Conservation (phyloP, 2,888 invertebrate species). For the Plebejus anna region DNA sequence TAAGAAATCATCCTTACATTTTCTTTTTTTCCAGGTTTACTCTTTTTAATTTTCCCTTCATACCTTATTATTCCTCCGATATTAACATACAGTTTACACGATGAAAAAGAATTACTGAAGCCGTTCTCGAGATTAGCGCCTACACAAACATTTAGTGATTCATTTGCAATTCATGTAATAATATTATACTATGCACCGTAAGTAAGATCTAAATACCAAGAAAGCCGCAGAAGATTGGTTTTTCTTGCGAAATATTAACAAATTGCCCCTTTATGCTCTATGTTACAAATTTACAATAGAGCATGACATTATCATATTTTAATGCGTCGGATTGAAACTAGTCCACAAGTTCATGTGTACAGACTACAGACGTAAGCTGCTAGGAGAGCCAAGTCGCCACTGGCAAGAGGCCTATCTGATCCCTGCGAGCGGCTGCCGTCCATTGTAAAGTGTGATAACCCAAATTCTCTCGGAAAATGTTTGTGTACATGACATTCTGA, state of each 20-base stretch:
- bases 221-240: not conserved
- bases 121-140: too few relatives aligned
- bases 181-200: too few relatives aligned
- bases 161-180: too few relatives aligned
- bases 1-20: too few relatives aligned
- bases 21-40: too few relatives aligned
- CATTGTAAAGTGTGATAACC: constrained; percentile 60
- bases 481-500: constrained; percentile 54
- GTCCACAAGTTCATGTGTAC: constrained; percentile 37
- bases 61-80: too few relatives aligned
- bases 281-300: not conserved
- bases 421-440: constrained; percentile 38
- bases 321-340: constrained; percentile 30
- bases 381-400: constrained; percentile 59
- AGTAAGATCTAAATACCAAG: not conserved
- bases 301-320: not conserved
- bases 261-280: not conserved
- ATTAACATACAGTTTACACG: too few relatives aligned
- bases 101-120: too few relatives aligned
- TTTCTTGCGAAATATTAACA: not conserved
- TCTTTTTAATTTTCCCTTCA: too few relatives aligned
- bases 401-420: constrained; percentile 71
- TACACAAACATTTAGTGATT: too few relatives aligned
- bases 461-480: constrained; percentile 56
- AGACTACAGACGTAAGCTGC: constrained; percentile 37